Base-by-base conservation (phyloP, 2,113 vertebrate species). In the Scalopus aquaticus region DNA sequence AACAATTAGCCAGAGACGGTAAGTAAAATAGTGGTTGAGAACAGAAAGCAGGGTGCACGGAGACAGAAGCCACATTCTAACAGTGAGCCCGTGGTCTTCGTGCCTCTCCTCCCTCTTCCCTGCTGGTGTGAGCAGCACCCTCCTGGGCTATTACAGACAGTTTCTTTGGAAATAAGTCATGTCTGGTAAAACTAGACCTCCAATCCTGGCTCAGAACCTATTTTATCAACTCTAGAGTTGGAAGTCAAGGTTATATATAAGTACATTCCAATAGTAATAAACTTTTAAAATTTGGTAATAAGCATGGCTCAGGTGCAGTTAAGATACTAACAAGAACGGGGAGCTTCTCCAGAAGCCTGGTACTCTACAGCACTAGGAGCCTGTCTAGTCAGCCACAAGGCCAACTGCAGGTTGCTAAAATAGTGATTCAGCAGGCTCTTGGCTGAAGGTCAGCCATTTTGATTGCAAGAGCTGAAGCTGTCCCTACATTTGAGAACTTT, bases 1-100 rank as follows among this genome's bases (percentile, higher is more conserved):
- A 5, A 13, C n/a, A n/a, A n/a, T n/a, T n/a, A n/a, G n/a, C n/a
- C n/a, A n/a, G n/a, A n/a, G n/a, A n/a, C n/a, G n/a, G 15, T 56
- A 76, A 39, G 58, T 4, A 73, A 70, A 46, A 32, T 9, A 9
- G 70, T 49, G 9, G 49, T 0, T 46, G 39, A 74, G 56, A 16
- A 60, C 77, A 37, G 58, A 65, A 44, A 70, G 49, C 16, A 51
- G 6, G 65, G 67, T 69, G 35, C 16, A 56, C 54, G 16, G 16
- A 62, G 60, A 30, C 60, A 62, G n/a, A n/a, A 30, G 60, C 28
- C 4, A 26, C 26, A 3, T 4, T n/a, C 37, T 2, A 16, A 24
- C 16, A 2, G n/a, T 1, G 30, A 49, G 28, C 37, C 37, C 13
- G 28, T 0, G 1, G 58, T 37, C 49, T 65, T 74, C 51, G 8